Percentiles rank a stretch among this genome's conserved stretches.
These are phyloP conservation scores for Laterallus jamaicensis DNA, from an alignment of 2,113 vertebrate genomes.

Conservation along the genomic window DNA sequence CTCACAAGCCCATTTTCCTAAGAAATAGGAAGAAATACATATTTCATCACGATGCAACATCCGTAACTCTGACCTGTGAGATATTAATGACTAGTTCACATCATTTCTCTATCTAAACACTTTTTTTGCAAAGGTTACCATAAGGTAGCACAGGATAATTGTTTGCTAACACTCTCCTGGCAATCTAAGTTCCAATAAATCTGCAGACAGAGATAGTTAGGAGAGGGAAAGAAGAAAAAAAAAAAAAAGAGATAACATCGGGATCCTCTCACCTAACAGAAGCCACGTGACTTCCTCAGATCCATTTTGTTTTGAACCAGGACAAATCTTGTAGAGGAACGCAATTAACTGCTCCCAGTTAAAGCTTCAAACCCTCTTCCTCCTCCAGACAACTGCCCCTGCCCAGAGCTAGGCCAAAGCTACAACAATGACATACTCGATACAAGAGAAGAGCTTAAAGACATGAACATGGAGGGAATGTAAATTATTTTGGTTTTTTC, in stretches of 20 bases:
- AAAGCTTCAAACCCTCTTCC: neutral
- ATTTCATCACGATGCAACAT: conserved; percentile 46
- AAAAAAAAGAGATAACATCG: neutral
- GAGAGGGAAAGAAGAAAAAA: neutral
- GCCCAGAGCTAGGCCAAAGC: neutral
- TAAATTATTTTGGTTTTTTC: neutral
- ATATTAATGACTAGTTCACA: conserved; percentile 1
- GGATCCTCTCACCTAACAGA: neutral
- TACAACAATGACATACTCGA: neutral
- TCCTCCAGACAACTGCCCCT: neutral
- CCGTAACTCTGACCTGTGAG: conserved; percentile 41
- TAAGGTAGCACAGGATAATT: neutral
- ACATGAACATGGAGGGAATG: neutral
- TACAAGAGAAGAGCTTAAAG: neutral
- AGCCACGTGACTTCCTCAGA: neutral
- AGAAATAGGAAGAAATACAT: conserved; percentile 59
- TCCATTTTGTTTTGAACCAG: neutral
- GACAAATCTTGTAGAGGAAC: neutral
- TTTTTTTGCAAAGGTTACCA: conserved; percentile 1
- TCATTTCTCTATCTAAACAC: conserved; percentile 13
- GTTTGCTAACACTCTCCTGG: neutral
- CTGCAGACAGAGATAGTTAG: neutral
- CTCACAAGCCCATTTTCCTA: conserved; percentile 47
- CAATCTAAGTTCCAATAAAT: neutral
- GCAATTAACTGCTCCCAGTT: neutral